Conservation (phyloP, 2,797 vertebrate species). For the Kryptopterus vitreolus region DNA sequence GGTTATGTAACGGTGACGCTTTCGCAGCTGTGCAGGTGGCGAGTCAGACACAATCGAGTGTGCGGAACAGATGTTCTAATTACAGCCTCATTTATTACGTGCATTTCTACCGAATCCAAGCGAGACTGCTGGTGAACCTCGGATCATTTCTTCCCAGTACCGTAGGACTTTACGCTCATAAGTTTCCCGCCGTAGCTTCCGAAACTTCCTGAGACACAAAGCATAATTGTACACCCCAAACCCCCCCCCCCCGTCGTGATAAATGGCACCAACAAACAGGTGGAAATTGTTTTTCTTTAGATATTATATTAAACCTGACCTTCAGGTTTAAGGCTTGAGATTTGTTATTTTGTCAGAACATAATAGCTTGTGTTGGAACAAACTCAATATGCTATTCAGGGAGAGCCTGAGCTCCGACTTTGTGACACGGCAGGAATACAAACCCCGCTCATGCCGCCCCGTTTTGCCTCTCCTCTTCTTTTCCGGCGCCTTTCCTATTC, state of each 20-base stretch:
- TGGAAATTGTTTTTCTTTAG: constrained; percentile 85
- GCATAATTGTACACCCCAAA: constrained; percentile 83
- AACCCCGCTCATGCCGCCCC: constrained; percentile 1
- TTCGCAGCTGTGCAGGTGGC: neutral
- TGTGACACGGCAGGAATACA: constrained; percentile 50
- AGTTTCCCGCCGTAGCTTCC: constrained; percentile 19
- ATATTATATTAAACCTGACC: constrained; percentile 84
- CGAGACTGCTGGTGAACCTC: neutral
- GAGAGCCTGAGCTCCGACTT: constrained; percentile 39
- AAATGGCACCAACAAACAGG: constrained; percentile 82
- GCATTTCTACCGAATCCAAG: neutral
- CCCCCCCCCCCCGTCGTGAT: constrained; percentile 82
- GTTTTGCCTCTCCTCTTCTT: constrained; percentile 20
- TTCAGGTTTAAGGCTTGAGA: constrained; percentile 77
- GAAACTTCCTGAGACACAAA: constrained; percentile 24
- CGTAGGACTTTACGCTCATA: neutral
- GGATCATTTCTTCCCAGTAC: neutral
- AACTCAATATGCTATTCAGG: constrained; percentile 49
- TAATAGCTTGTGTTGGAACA: constrained; percentile 51
- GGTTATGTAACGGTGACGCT: neutral
- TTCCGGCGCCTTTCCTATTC: constrained; percentile 27
- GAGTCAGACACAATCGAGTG: neutral
- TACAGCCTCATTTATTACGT: neutral
- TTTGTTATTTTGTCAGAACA: constrained; percentile 76
- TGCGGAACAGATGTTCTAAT: neutral